Conservation (phyloP, 2,113 vertebrate genomes). For the Prionailurus viverrinus region DNA sequence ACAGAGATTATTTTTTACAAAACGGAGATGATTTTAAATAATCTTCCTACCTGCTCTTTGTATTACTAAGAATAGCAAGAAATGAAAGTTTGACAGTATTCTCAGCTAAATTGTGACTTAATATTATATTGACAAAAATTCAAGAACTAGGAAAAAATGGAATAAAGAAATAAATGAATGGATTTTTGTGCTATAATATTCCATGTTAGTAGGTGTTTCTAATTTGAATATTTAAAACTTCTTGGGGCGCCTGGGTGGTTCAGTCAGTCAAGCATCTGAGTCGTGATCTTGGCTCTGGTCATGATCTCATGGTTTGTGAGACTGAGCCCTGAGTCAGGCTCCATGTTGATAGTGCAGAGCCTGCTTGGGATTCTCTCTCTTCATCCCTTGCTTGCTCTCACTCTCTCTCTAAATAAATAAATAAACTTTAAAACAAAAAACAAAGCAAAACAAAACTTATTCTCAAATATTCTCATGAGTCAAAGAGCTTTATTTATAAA, state of each 20-base stretch:
- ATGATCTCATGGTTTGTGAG: too few relatives aligned
- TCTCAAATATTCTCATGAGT: background rate
- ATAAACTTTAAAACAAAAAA: too few relatives aligned
- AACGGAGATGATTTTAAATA: background rate
- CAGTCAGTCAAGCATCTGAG: too few relatives aligned
- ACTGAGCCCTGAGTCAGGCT: too few relatives aligned
- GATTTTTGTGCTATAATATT: background rate
- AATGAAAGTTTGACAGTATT: background rate
- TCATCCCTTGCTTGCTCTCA: too few relatives aligned
- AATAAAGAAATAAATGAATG: background rate
- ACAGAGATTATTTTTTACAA: background rate
- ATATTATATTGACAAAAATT: slow-evolving; percentile 32
- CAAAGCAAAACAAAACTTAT: background rate
- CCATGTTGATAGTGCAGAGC: too few relatives aligned
- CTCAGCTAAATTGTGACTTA: background rate
- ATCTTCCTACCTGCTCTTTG: background rate
- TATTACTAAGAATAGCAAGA: slow-evolving; percentile 4
- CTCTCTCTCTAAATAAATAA: too few relatives aligned
- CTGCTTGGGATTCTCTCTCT: too few relatives aligned
- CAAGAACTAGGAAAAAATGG: background rate
- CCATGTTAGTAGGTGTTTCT: background rate
- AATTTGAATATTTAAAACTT: background rate
- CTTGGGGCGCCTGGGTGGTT: too few relatives aligned
- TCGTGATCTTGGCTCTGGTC: too few relatives aligned
- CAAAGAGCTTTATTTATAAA: slow-evolving; percentile 15